Evolutionary conservation across 2,113 vertebrate species (phyloP), one percentile per base, ranked within the genome.

Genomic region (Cinclus mexicanus): DNA sequence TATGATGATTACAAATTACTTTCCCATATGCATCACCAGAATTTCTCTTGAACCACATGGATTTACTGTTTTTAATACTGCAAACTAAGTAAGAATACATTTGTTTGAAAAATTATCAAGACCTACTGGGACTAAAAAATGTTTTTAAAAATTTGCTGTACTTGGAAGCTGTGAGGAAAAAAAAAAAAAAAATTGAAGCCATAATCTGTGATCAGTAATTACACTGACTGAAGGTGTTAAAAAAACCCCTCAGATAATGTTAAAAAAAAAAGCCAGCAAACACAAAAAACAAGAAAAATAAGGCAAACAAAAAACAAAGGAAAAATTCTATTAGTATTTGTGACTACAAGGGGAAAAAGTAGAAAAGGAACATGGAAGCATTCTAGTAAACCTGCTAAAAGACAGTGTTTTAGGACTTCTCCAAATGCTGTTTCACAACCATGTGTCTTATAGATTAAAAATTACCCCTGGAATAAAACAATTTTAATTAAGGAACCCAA

Each of bases 101-200:
- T 94, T 89, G 70, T 70, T 90, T 20, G 16, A 52, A 87, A 94
- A 81, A 31, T 78, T 84, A 71, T 65, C 63, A 95, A 79, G 59
- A 96, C 77, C 92, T 64, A 95, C 22, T 86, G 69, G 72, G 95
- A 94, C 47, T 50, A 53, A 59, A 94, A 92, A 89, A 33, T 52
- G 22, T 88, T 76, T 57, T 70, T 65, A 64, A 16, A 84, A 64
- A 21, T 33, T 46, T 75, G 25, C 21, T 12, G 7, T n/a, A 50
- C 41, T 83, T 79, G 29, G 26, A 94, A 75, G 44, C 47, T 90
- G 70, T 60, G 44, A 91, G 61, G 68, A 71, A 79, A 85, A 71
- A 37, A 49, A 3, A 59, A 70, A 71, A 79, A 85, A 71, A 37
- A 49, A 3, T 3, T 5, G 33, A 82, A 93, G 75, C 31, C 29